These are phyloP conservation scores for Isotomurus palustris DNA, from an alignment of 2,888 invertebrate species.

Conservation along the genomic window DNA sequence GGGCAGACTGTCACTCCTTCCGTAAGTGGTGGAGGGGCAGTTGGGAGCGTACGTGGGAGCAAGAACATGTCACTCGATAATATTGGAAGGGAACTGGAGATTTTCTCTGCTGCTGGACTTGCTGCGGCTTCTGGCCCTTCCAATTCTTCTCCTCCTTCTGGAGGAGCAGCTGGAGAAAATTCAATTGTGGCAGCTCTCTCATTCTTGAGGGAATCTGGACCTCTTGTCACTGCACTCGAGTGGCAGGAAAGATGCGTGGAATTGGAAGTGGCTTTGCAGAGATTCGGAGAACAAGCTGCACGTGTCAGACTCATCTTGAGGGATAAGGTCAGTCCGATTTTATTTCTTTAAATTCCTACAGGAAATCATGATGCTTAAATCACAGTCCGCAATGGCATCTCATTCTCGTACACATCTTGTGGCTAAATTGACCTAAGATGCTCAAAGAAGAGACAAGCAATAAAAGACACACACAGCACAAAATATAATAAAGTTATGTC, in stretches of 20 bases:
- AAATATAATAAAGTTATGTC: too few relatives aligned
- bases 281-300: conserved; percentile 79
- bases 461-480: too few relatives aligned
- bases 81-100: conserved; percentile 35
- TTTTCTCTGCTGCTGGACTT: conserved; percentile 25
- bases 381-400: too few relatives aligned
- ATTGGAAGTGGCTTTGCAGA: conserved; percentile 76
- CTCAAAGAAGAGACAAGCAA: too few relatives aligned
- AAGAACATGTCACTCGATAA: conserved; percentile 24
- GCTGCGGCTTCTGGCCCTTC: conserved; percentile 5
- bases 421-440: too few relatives aligned
- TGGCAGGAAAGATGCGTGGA: conserved; percentile 87
- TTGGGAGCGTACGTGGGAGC: conserved; percentile 12
- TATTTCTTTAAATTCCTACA: too few relatives aligned
- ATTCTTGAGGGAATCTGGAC: conserved; percentile 32
- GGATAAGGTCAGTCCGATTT: conserved; percentile 73
- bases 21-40: conserved; percentile 3
- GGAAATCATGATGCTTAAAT: too few relatives aligned
- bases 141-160: background rate
- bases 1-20: background rate
- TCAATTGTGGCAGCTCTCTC: conserved; percentile 30
- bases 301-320: conserved; percentile 80
- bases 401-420: too few relatives aligned
- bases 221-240: conserved; percentile 55
- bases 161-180: conserved; percentile 14